phyloP scores from a whole-genome alignment of 2,888 invertebrate genomes.

The Sinohyriopsis cumingii region DNA sequence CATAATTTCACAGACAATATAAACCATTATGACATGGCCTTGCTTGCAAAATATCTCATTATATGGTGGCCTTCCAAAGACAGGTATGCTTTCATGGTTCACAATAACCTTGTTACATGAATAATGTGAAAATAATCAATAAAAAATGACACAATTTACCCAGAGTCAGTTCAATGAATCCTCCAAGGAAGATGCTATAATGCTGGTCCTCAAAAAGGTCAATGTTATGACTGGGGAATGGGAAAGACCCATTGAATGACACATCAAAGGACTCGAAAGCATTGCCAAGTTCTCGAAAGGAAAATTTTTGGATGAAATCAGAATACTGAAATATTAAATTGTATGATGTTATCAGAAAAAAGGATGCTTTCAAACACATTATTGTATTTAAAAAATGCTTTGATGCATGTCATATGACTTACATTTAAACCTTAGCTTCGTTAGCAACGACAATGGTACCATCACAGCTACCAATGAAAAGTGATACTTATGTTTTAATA shows the following conservation, averaged over 20 bases:
- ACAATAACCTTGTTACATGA: conserved; percentile 34
- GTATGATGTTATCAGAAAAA: too few relatives aligned
- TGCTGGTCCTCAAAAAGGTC: conserved; percentile 14
- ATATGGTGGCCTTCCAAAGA: too few relatives aligned
- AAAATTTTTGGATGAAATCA: conserved; percentile 30
- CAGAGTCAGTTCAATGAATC: conserved; percentile 28
- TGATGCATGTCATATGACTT: too few relatives aligned
- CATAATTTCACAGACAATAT: too few relatives aligned
- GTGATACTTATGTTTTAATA: too few relatives aligned
- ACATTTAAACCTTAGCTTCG: too few relatives aligned
- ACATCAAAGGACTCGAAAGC: conserved; percentile 41
- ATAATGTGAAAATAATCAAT: conserved; percentile 45
- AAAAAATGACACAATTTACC: conserved; percentile 15
- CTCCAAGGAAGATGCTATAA: conserved; percentile 21
- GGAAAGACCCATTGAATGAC: conserved; percentile 27
- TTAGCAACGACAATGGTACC: too few relatives aligned
- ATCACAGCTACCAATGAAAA: too few relatives aligned
- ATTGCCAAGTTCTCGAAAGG: conserved; percentile 10
- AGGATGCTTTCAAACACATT: too few relatives aligned
- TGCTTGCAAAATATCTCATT: too few relatives aligned
- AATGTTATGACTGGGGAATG: conserved; percentile 14
- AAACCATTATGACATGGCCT: too few relatives aligned
- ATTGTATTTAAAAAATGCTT: too few relatives aligned
- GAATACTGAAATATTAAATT: conserved; percentile 33
- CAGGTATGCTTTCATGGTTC: conserved; percentile 36